These are phyloP conservation scores for Trachythela sp. DNA, from an alignment of 64 coral and sea anemone genomes.

Conservation along the genomic window DNA sequence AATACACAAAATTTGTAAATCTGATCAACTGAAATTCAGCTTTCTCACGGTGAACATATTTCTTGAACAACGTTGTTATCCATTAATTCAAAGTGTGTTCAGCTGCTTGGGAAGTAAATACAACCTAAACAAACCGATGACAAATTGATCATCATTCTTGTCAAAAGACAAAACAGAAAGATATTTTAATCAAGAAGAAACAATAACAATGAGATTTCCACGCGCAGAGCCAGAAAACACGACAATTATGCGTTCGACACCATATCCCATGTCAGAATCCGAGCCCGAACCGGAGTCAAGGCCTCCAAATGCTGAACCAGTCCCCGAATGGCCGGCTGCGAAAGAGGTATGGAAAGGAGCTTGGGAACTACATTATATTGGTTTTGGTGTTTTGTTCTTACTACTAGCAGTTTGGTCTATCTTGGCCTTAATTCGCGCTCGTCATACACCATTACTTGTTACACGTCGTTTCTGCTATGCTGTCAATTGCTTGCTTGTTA, in stretches of 20 bases:
- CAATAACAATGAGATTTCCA: neutral
- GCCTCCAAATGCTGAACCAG: conserved; percentile 19
- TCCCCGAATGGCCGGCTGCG: neutral
- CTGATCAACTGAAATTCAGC: too few relatives aligned
- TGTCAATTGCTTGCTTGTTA: neutral
- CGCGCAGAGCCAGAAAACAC: neutral
- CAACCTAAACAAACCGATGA: neutral
- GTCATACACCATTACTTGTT: neutral
- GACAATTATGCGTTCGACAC: too few relatives aligned
- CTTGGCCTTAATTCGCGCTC: neutral
- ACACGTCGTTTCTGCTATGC: conserved; percentile 12
- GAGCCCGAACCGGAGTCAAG: neutral
- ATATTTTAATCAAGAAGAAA: neutral
- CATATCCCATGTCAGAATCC: neutral
- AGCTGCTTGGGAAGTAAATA: neutral
- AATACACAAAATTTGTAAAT: too few relatives aligned
- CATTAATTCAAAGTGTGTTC: too few relatives aligned
- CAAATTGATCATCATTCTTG: neutral
- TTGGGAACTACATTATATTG: neutral
- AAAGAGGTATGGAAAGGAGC: neutral
- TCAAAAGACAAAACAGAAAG: neutral
- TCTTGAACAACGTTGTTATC: too few relatives aligned
- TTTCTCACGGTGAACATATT: too few relatives aligned
- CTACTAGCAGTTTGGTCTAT: neutral
- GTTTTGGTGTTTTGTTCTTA: conserved; percentile 3